Evolutionary conservation across 1,140 invertebrate species (phyloP), one percentile per base, ranked within the genome.

Genomic region (Hycleus cichorii): DNA sequence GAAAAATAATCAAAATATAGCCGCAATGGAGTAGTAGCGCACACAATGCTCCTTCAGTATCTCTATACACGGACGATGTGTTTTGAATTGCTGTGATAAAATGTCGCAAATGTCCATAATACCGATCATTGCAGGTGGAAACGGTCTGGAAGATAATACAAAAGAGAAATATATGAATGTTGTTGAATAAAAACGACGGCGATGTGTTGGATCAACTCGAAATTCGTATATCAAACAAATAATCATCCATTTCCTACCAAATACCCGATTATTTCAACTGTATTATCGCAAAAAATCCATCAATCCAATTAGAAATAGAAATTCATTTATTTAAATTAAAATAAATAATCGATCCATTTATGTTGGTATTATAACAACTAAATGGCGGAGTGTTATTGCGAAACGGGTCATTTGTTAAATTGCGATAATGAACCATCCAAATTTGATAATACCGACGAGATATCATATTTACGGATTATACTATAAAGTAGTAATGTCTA

Each of bases 71-170:
- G 67, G 68, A 68, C 68, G 69, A 72, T 71, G 67, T 66, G 67
- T 62, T 68, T 66, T 65, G 68, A 72, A 72, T 69, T 62, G 67
- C 65, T 62, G 54, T 60, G 69, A 72, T 72, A 72, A 72, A 72
- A 72, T 67, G 69, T 69, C 62, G 64, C 58, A 66, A 69, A 69
- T 61, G 66, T 64, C 64, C 66, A 64, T 69, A 69, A 69, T 52
- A 62, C 26, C 67, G 61, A 63, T 64, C 69, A 65, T 72, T 69
- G 63, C 68, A 72, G 70, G 70, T 72, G 70, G 68, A 71, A 72
- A 72, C 66, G 68, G 68, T 55, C 64, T 65, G 70, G 69, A 71
- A 72, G 70, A 71, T 72, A 72, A 72, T 70, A 66, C 67, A 64
- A 60, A 64, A 64, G 62, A 60, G 64, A 71, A 64, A 67, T 71